A percentile compares a stretch with the other conserved stretches of the same genome.
These are phyloP conservation scores for Kradibia gibbosae DNA, from an alignment of 1,140 invertebrate species.

Conservation along the genomic window DNA sequence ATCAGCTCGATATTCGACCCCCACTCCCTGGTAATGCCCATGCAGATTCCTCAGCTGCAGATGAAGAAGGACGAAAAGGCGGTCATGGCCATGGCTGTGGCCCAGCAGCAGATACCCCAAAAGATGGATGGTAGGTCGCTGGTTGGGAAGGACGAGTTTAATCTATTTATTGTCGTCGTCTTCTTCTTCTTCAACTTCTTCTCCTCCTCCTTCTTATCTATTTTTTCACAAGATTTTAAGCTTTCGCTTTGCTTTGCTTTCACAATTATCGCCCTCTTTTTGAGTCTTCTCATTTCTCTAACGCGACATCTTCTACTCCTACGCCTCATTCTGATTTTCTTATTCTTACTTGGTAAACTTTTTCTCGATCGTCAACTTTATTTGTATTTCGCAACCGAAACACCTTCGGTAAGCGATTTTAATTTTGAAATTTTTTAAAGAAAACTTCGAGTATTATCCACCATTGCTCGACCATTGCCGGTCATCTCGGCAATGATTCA, in stretches of 20 bases:
- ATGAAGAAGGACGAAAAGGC: constrained; percentile 75
- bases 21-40: constrained; percentile 61
- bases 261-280: background rate
- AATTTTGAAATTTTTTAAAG: too few species aligned
- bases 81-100: constrained; percentile 61
- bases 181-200: constrained; percentile 29
- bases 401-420: too few species aligned
- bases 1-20: constrained; percentile 81
- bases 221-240: constrained; percentile 19
- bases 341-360: background rate
- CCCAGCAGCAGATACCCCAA: constrained; percentile 60
- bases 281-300: constrained; percentile 27
- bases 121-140: constrained; percentile 68
- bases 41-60: constrained; percentile 66
- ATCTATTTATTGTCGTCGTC: constrained; percentile 27
- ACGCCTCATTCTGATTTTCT: background rate
- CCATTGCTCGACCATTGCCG: too few species aligned
- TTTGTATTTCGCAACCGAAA: too few species aligned
- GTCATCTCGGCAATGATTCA: too few species aligned
- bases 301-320: background rate
- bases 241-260: constrained; percentile 41
- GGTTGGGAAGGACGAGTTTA: constrained; percentile 2
- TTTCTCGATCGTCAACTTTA: too few species aligned
- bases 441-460: too few species aligned
- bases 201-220: constrained; percentile 10